These are phyloP conservation scores for Acridotheres tristis DNA, from an alignment of 2,797 vertebrate species.

Conservation along the genomic window DNA sequence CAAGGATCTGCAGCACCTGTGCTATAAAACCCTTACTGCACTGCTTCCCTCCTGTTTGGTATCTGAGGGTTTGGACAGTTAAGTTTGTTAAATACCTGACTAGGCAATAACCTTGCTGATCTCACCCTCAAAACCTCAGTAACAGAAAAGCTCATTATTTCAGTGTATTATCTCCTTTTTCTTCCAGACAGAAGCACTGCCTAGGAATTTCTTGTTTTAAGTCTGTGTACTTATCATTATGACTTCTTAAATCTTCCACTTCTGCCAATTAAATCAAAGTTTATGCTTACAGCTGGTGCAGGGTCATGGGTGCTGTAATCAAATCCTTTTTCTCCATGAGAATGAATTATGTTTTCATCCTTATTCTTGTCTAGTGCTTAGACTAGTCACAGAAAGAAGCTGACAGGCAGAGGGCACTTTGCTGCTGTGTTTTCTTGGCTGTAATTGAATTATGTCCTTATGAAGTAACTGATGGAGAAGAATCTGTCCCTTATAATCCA, in stretches of 20 bases:
- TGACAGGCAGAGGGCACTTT: not conserved
- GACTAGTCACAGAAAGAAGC: not conserved
- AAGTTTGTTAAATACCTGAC: not conserved
- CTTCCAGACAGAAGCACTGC: not conserved
- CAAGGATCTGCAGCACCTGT: not conserved
- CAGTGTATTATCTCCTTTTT: not conserved
- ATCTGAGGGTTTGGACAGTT: accelerated
- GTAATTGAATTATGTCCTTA: not conserved
- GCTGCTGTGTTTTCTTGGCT: not conserved
- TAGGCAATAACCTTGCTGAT: not conserved
- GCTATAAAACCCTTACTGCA: not conserved
- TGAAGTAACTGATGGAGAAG: not conserved
- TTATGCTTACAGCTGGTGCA: not conserved
- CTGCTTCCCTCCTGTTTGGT: not conserved
- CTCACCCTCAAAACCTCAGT: not conserved
- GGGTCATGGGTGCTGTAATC: not conserved
- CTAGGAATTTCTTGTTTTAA: not conserved
- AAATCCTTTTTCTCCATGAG: not conserved
- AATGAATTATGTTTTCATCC: not conserved
- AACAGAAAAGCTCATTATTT: not conserved
- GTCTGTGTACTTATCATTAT: not conserved
- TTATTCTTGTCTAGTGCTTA: not conserved
- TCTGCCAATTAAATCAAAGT: not conserved
- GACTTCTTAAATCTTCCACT: not conserved
- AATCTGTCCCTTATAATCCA: not conserved